Evolutionary conservation across 1,140 invertebrate species (phyloP).

Genomic region (Anthonomus grandis): DNA sequence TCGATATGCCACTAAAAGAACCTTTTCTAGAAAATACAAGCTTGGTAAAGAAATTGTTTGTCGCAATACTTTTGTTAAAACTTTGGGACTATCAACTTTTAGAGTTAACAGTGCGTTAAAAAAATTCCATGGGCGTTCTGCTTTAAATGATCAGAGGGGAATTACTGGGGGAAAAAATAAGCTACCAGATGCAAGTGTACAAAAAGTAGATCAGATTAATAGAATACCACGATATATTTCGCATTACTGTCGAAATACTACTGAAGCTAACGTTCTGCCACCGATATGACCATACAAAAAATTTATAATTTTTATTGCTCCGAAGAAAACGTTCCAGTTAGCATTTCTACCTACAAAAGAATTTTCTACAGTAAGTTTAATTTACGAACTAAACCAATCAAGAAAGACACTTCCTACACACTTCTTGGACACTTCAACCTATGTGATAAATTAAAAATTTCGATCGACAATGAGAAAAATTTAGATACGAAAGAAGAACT

Average conservation of each 20-base stretch:
- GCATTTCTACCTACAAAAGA: constrained; percentile 16
- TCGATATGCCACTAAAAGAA: constrained; percentile 9
- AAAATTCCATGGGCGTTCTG: constrained; percentile 4
- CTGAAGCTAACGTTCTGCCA: constrained; percentile 6
- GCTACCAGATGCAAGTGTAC: background rate
- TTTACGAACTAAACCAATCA: constrained; percentile 11
- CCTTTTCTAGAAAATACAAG: constrained; percentile 11
- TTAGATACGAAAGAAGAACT: constrained; percentile 5
- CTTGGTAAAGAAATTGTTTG: constrained; percentile 4
- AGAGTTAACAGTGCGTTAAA: too few species aligned
- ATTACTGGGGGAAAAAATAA: constrained; percentile 9
- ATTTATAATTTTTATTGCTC: constrained; percentile 13
- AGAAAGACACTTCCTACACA: constrained; percentile 25
- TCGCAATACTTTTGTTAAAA: constrained; percentile 2
- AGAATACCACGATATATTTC: constrained; percentile 14
- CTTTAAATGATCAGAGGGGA: constrained; percentile 4
- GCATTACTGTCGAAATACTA: constrained; percentile 8
- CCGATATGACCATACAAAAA: too few species aligned
- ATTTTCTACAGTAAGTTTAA: constrained; percentile 18
- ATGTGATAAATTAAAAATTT: constrained; percentile 15
- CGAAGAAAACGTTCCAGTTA: constrained; percentile 9
- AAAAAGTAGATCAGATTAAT: constrained; percentile 1
- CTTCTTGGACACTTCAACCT: too few species aligned
- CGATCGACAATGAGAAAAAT: constrained; percentile 3
- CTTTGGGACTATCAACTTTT: too few species aligned